Evolutionary conservation across 2,797 vertebrate species (phyloP).

Genomic region (Gambusia yucatana): DNA sequence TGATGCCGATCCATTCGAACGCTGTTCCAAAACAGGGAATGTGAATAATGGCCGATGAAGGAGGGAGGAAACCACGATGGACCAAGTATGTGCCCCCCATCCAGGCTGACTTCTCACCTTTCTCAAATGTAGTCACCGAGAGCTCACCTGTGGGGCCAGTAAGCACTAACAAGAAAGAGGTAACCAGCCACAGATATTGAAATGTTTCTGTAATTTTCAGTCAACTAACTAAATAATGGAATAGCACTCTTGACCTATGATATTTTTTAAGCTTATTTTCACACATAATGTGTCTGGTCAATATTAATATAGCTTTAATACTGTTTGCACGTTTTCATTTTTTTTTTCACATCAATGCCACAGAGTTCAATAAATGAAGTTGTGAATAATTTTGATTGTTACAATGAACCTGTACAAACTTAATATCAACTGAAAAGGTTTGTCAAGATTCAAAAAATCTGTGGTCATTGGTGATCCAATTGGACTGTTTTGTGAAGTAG

Average conservation of each 20-base stretch:
- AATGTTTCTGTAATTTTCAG: not conserved
- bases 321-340: not conserved
- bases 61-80: conserved; percentile 61
- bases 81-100: conserved; percentile 47
- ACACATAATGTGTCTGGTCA: not conserved
- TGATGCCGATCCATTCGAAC: conserved; percentile 18
- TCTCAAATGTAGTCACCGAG: conserved; percentile 33
- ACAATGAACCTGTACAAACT: not conserved
- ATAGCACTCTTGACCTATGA: too few species aligned
- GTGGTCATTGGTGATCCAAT: not conserved
- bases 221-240: not conserved
- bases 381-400: not conserved
- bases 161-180: conserved; percentile 10
- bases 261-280: not conserved
- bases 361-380: not conserved
- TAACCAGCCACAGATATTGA: not conserved
- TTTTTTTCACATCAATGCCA: not conserved
- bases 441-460: not conserved
- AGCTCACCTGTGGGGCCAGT: conserved; percentile 37
- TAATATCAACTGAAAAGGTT: not conserved
- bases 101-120: conserved; percentile 47
- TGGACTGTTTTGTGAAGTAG: not conserved
- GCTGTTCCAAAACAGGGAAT: conserved; percentile 63
- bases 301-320: not conserved
- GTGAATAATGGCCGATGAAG: conserved; percentile 71